Conservation (phyloP, 2,888 invertebrate species). For the Metallyticus violacea region DNA sequence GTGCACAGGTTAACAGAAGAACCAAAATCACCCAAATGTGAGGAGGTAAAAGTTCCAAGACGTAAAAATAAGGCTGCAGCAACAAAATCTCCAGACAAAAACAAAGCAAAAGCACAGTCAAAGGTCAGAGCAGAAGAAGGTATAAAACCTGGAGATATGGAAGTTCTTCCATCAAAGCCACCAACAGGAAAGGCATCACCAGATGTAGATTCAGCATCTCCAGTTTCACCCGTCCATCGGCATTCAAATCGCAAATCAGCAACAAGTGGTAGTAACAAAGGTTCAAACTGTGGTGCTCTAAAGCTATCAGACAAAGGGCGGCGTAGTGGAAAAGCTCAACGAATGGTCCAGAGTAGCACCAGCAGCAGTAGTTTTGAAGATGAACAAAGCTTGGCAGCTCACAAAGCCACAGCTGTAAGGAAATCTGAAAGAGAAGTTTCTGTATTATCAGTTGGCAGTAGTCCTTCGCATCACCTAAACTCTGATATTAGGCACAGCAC, state of each 20-base stretch:
- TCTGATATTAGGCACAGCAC: neutral
- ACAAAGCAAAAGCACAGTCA: neutral
- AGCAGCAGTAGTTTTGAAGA: constrained; percentile 26
- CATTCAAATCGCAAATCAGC: neutral
- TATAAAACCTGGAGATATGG: neutral
- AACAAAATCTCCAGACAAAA: neutral
- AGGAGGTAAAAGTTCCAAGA: neutral
- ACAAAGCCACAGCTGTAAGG: neutral
- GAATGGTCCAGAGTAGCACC: constrained; percentile 16
- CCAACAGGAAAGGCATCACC: neutral
- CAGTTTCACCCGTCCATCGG: neutral
- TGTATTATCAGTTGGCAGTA: constrained; percentile 19
- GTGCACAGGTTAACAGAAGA: neutral
- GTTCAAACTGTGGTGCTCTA: neutral
- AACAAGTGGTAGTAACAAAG: neutral
- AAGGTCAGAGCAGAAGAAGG: neutral
- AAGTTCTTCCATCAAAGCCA: neutral
- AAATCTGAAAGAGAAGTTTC: neutral
- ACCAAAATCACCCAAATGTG: neutral
- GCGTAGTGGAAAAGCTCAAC: constrained; percentile 28
- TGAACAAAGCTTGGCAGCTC: constrained; percentile 8
- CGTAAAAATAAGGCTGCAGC: neutral
- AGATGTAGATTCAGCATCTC: neutral
- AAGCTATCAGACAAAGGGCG: constrained; percentile 26
- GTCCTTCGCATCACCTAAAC: constrained; percentile 18